Conservation (phyloP, 2,797 vertebrate species). For the Labroides dimidiatus region DNA sequence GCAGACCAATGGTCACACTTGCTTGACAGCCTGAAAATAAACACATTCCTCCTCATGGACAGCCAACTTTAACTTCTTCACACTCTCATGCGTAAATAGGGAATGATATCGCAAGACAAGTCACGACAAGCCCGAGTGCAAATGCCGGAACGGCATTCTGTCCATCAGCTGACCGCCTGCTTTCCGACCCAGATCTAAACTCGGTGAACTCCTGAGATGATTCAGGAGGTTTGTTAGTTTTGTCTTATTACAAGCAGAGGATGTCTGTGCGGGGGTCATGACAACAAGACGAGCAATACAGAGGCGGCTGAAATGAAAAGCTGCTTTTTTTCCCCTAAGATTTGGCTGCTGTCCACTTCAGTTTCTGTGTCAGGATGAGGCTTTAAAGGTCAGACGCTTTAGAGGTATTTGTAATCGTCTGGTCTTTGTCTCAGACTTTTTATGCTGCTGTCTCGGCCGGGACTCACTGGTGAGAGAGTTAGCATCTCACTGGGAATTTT, state of each 20-base stretch:
- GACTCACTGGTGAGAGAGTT: too few relatives aligned
- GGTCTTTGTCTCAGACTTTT: too few relatives aligned
- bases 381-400: too few relatives aligned
- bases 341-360: background rate
- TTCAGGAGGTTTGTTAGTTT: constrained; percentile 1
- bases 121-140: background rate
- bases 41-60: too few relatives aligned
- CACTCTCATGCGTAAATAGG: too few relatives aligned
- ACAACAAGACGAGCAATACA: background rate
- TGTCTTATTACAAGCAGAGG: background rate
- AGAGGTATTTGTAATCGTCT: too few relatives aligned
- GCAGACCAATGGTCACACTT: too few relatives aligned
- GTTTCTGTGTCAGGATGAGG: background rate
- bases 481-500: too few relatives aligned
- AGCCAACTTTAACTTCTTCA: too few relatives aligned
- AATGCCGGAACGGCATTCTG: background rate
- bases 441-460: too few relatives aligned
- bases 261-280: background rate
- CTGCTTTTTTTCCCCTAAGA: background rate
- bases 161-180: background rate
- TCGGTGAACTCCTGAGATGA: background rate
- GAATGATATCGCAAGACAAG: background rate
- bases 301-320: background rate
- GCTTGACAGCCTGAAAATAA: too few relatives aligned
- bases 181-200: background rate